Evolutionary conservation across 2,113 vertebrate genomes (phyloP).

Genomic region (Chrysochloris asiatica): DNA sequence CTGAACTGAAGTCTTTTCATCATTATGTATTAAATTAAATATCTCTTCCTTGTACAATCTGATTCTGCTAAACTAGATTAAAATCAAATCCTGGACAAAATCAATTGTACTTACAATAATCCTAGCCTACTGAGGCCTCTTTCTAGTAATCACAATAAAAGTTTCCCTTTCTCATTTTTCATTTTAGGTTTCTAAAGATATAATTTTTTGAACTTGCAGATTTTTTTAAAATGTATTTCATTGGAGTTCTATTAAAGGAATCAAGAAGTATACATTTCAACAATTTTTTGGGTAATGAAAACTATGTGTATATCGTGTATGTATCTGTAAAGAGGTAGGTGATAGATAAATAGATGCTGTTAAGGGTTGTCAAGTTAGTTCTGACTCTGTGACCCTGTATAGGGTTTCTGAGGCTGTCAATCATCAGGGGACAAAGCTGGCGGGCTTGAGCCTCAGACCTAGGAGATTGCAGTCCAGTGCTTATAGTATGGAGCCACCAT

Average conservation of each 20-base stretch:
- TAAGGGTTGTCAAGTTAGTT: no score
- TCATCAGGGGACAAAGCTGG: no score
- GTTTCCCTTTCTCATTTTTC: conserved; percentile 54
- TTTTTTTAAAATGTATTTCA: conserved; percentile 75
- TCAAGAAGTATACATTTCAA: conserved; percentile 76
- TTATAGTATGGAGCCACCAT: no score
- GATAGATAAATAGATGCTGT: background rate
- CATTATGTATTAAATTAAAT: conserved; percentile 90
- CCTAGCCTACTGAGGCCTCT: conserved; percentile 82
- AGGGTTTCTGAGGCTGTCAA: no score
- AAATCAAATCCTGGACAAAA: conserved; percentile 90
- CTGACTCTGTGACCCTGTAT: no score
- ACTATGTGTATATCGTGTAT: background rate
- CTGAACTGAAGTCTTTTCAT: conserved; percentile 88
- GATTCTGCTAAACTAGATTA: conserved; percentile 90
- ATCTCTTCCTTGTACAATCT: conserved; percentile 89
- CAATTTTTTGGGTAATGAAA: conserved; percentile 74
- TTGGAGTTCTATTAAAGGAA: conserved; percentile 76
- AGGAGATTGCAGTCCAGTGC: no score
- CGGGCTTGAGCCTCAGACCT: no score
- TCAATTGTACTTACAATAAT: conserved; percentile 91
- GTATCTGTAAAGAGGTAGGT: background rate
- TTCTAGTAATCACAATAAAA: conserved; percentile 86
- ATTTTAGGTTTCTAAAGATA: conserved; percentile 73
- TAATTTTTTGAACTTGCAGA: conserved; percentile 81